A percentile compares a stretch with the other conserved stretches of the same genome.
Conservation (phyloP, 64 coral and sea anemone genomes). For the Anthopleura sola region DNA sequence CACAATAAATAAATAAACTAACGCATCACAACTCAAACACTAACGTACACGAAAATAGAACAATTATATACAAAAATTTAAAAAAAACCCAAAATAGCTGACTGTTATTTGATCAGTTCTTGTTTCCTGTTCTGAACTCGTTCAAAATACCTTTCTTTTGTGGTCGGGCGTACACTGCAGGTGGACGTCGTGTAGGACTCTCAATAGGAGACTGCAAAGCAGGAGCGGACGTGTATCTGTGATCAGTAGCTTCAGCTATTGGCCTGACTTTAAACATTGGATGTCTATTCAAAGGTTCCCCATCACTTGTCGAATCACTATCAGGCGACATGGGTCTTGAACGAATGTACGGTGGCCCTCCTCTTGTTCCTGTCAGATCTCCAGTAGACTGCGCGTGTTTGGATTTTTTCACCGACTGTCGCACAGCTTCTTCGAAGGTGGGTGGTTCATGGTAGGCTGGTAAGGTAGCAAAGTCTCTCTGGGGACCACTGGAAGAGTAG, state of each 20-base stretch:
- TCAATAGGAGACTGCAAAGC: background rate
- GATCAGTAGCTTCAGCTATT: background rate
- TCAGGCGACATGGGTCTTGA: background rate
- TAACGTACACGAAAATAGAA: too few species aligned
- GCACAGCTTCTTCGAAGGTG: slow-evolving; percentile 89
- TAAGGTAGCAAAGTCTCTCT: slow-evolving; percentile 64
- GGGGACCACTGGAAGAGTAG: slow-evolving; percentile 76
- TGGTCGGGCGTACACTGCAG: background rate
- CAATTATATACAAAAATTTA: too few species aligned
- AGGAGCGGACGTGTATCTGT: slow-evolving; percentile 8
- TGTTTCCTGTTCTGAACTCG: background rate
- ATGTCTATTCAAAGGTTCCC: background rate
- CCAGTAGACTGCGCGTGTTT: slow-evolving; percentile 71
- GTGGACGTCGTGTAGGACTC: background rate
- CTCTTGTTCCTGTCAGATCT: slow-evolving; percentile 44
- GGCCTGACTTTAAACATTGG: slow-evolving; percentile 18
- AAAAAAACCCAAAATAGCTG: too few species aligned
- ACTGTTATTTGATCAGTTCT: background rate
- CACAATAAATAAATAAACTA: too few species aligned
- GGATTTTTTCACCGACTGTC: slow-evolving; percentile 72
- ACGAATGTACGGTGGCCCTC: slow-evolving; percentile 20
- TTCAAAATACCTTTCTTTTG: slow-evolving; percentile 15
- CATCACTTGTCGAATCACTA: slow-evolving; percentile 9
- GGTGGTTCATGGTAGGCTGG: slow-evolving; percentile 85
- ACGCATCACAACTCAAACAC: background rate